Evolutionary conservation across 2,888 invertebrate species (phyloP), one percentile per base, ranked within the genome.

Genomic region (Rutpela maculata): DNA sequence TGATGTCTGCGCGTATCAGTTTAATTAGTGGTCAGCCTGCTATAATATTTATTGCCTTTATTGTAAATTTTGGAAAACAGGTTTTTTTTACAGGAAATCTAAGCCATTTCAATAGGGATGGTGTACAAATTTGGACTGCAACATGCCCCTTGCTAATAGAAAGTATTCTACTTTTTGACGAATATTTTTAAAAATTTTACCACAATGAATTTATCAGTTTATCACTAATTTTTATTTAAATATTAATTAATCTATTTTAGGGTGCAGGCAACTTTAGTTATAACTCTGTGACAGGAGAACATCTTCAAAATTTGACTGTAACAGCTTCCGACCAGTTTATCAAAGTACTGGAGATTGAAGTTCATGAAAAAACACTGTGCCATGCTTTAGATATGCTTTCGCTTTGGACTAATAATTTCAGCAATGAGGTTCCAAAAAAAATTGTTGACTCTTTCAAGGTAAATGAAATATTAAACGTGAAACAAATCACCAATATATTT

Each of bases 281-380:
- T 78, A 95, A 97, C 86, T 92, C 92, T 4, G 94, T 95, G 10
- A 88, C 92, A 5, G 92, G 92, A 1, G 91, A 90, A 22, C 91
- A 92, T 69, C 90, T 93, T 1, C 92, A 93, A 59, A 88, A 90
- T 69, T 88, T 94, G 72, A 92, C 95, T 75, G 91, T 92, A 79
- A 91, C 91, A 63, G 94, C 94, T 2, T 91, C 92, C 1, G 91
- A 93, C 56, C 92, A 94, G 84, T 94, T 96, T 87, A 91, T 95
- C 31, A 95, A 95, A 88, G 93, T 96, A 59, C 91, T 98, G 59
- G 96, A 96, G 86, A 92, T 93, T 67, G 98, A 99, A 92, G 96
- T 96, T 43, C 98, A 98, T 89, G 98, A 99, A 90, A 96, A 96
- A 86, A 97, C 97, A 0, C 90, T 98, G 71, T 93, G 95, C 80